Evolutionary conservation across 2,113 vertebrate genomes (phyloP), one percentile per base, ranked within the genome.

Genomic region (Oenanthe oenanthe): DNA sequence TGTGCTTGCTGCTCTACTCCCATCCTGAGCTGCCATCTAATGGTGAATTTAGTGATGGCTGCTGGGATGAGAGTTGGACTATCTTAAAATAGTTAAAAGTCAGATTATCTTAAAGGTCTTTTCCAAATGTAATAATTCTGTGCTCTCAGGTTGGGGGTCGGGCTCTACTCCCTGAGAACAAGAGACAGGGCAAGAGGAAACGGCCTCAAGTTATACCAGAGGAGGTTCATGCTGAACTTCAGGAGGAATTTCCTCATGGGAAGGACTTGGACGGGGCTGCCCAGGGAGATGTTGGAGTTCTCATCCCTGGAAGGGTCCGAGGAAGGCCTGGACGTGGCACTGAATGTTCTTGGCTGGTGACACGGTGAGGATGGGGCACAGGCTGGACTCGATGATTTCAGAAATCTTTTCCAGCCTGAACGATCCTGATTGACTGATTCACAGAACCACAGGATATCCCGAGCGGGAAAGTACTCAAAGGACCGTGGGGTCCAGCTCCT

Each of bases 21-120:
- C 66, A 40, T 83, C 82, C 91, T 90, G 13, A 43, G 3, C 58
- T 62, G 96, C 93, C 96, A 92, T 20, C 96, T 95, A 89, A 89
- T 75, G 87, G 87, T 42, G 54, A 68, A 47, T 20, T 26, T 2
- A 6, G 29, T 6, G 47, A 4, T 34, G 47, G 54, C n/a, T 14
- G 19, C 61, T 40, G 54, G 29, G n/a, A 12, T 34, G 16, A 38
- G 45, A 45, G 7, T 11, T 36, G 6, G 38, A 68, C 25, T 45
- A 45, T 45, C 43, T 45, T 45, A 45, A 45, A 10, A 45, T 45
- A 45, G 18, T 45, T 45, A 45, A 45, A 18, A 45, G 40, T 42
- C 15, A 16, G 2, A n/a, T 15, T 38, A 34, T 17, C 13, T n/a
- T 5, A 40, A 34, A 54, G 25, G 17, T 10, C 4, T 31, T 36